Evolutionary conservation across 2,888 invertebrate genomes (phyloP).

Genomic region (Meghimatium bilineatum): DNA sequence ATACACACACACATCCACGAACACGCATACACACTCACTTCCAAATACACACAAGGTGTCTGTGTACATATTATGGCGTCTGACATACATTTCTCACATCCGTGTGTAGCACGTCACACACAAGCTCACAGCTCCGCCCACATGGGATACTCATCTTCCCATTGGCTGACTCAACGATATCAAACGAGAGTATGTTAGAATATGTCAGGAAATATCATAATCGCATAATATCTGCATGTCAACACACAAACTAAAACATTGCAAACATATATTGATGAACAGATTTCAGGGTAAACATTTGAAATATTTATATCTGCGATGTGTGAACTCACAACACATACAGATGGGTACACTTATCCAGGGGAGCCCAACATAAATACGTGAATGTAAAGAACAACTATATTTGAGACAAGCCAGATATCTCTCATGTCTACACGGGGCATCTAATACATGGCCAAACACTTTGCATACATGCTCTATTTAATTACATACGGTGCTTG

Average conservation of each 20-base stretch:
- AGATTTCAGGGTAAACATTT: background rate
- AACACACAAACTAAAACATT: background rate
- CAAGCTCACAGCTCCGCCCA: background rate
- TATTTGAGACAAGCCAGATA: too few relatives aligned
- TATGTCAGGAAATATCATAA: conserved; percentile 14
- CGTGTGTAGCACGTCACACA: background rate
- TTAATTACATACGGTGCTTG: too few relatives aligned
- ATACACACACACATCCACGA: conserved; percentile 1
- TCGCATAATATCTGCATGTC: conserved; percentile 33
- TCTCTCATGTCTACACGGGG: too few relatives aligned
- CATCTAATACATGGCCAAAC: too few relatives aligned
- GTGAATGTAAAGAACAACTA: too few relatives aligned
- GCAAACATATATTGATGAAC: background rate
- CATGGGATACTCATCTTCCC: too few relatives aligned
- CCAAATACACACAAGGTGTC: background rate
- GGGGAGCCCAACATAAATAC: too few relatives aligned
- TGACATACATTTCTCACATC: background rate
- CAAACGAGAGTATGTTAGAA: background rate
- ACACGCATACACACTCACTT: background rate
- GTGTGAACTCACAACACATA: too few relatives aligned
- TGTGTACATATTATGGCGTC: background rate
- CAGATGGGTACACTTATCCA: too few relatives aligned
- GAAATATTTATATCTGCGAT: too few relatives aligned
- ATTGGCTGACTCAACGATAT: background rate
- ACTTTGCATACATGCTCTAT: too few relatives aligned